Evolutionary conservation across 2,888 invertebrate genomes (phyloP).

Genomic region (Troilus luridus): DNA sequence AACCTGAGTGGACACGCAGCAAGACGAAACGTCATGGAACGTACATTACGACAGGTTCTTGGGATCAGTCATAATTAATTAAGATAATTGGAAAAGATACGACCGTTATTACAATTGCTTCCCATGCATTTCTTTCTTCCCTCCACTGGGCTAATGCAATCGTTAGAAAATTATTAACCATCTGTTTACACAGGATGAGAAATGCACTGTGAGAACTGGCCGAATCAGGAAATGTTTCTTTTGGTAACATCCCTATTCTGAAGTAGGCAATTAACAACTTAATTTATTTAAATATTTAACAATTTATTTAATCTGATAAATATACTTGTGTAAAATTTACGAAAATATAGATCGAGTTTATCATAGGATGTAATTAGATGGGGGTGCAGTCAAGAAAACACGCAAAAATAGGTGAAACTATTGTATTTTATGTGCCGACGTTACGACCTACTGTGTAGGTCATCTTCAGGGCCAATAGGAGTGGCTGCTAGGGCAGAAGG

Average conservation of each 20-base stretch:
- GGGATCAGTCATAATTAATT: background rate
- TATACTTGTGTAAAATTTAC: too few relatives aligned
- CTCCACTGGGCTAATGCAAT: background rate
- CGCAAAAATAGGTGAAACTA: too few relatives aligned
- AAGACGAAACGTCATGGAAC: background rate
- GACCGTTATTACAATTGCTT: background rate
- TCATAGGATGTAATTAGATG: too few relatives aligned
- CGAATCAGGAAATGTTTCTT: background rate
- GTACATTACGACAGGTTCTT: background rate
- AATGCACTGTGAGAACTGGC: background rate
- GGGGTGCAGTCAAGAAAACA: too few relatives aligned
- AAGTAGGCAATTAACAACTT: background rate
- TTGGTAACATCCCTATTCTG: background rate
- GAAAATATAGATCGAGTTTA: too few relatives aligned
- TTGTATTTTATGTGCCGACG: too few relatives aligned
- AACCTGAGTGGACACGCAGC: background rate
- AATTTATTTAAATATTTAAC: too few relatives aligned
- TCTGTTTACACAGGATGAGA: constrained; percentile 24
- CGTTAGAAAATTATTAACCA: background rate
- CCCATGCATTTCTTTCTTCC: constrained; percentile 9
- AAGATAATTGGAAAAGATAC: constrained; percentile 11
- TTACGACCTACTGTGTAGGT: too few relatives aligned
- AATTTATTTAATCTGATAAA: too few relatives aligned
- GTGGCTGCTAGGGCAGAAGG: too few relatives aligned
- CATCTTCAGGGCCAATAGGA: too few relatives aligned